Percentiles rank a stretch among this genome's conserved stretches.
Conservation (phyloP, 2,797 vertebrate genomes). For the Gadopsis marmoratus region DNA sequence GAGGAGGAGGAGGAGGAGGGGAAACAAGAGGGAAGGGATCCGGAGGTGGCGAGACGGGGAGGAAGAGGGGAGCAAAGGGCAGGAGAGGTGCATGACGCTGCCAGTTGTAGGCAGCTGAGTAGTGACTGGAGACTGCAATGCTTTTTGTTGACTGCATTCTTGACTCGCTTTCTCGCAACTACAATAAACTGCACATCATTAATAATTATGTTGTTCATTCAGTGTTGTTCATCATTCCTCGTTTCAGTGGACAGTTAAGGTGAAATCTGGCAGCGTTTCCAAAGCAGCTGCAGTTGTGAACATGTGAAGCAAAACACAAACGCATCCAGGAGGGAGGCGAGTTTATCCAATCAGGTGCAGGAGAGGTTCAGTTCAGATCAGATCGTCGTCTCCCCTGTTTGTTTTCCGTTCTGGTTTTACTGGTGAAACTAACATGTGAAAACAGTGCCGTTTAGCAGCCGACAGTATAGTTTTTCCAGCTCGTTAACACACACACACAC, state of each 20-base stretch:
- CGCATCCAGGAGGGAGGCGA: background rate
- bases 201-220: too few relatives aligned
- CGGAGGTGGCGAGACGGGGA: conserved; percentile 4
- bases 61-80: conserved; percentile 16
- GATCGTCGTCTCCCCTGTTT: too few relatives aligned
- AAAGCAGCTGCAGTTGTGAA: background rate
- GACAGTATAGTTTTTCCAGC: too few relatives aligned
- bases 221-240: background rate
- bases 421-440: too few relatives aligned
- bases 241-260: background rate
- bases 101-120: conserved; percentile 6
- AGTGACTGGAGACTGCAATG: conserved; percentile 1
- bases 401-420: too few relatives aligned
- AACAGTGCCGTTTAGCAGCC: too few relatives aligned
- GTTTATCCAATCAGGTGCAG: background rate
- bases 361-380: background rate
- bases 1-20: background rate
- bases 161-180: background rate
- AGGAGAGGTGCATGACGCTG: conserved; percentile 9
- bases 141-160: background rate
- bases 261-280: background rate
- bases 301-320: background rate
- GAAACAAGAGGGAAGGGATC: background rate
- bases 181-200: background rate
- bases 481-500: too few relatives aligned